phyloP scores from a whole-genome alignment of 2,888 invertebrate genomes.

The Euspilapteryx auroguttella region DNA sequence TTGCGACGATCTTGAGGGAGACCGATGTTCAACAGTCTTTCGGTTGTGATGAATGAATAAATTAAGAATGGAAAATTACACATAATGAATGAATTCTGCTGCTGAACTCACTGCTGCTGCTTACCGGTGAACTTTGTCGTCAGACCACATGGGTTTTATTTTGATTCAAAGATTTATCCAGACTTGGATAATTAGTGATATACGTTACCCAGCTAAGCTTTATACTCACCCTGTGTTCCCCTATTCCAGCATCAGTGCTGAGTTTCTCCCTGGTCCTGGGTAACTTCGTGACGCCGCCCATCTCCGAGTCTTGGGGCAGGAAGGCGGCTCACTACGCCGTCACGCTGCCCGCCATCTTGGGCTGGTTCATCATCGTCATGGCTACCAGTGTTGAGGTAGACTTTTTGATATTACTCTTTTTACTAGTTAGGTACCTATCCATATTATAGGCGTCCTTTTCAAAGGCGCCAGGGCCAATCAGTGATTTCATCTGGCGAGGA shows the following conservation, averaged over 20 bases:
- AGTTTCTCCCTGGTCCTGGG: slow-evolving; percentile 27
- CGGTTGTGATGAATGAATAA: no score
- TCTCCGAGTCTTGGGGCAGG: slow-evolving; percentile 58
- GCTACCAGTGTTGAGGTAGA: slow-evolving; percentile 26
- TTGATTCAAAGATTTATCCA: not conserved
- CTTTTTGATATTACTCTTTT: slow-evolving; percentile 14
- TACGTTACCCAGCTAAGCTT: not conserved
- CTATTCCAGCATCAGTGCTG: slow-evolving; percentile 23
- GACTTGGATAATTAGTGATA: slow-evolving; percentile 2
- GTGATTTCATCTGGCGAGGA: no score
- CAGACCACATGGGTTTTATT: no score
- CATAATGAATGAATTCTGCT: no score
- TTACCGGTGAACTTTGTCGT: no score
- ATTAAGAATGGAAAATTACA: no score
- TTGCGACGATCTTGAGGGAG: no score
- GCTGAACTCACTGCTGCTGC: no score
- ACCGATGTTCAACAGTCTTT: no score
- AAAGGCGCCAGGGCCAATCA: slow-evolving; percentile 13
- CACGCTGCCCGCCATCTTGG: slow-evolving; percentile 41
- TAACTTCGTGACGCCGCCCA: slow-evolving; percentile 23
- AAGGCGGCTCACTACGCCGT: slow-evolving; percentile 43
- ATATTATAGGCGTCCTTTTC: no score
- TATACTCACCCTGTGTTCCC: not conserved
- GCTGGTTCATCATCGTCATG: slow-evolving; percentile 53
- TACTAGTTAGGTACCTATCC: no score